These are phyloP conservation scores for Vicugna pacos DNA, from an alignment of 2,113 vertebrate species.

Conservation along the genomic window DNA sequence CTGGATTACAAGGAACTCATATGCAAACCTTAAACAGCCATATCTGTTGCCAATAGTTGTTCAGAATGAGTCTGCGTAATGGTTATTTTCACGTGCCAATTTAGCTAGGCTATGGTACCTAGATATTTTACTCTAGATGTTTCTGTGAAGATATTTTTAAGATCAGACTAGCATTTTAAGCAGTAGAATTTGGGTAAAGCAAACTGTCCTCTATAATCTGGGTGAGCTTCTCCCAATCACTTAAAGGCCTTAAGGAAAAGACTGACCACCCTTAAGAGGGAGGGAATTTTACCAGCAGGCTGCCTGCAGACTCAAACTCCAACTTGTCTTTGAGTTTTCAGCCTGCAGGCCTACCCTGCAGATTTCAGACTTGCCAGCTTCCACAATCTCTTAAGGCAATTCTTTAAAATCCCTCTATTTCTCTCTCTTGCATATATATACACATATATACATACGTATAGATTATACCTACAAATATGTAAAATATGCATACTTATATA, in stretches of 20 bases:
- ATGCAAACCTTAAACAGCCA: background rate
- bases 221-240: background rate
- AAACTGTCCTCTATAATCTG: background rate
- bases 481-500: background rate
- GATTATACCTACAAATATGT: too few relatives aligned
- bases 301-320: background rate
- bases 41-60: background rate
- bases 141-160: background rate
- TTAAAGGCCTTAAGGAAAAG: background rate
- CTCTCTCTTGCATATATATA: background rate
- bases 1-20: background rate
- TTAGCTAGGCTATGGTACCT: background rate
- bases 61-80: background rate
- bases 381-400: background rate
- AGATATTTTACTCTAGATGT: background rate
- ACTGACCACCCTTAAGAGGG: background rate
- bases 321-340: background rate
- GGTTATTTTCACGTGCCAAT: background rate
- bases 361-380: background rate
- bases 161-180: background rate
- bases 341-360: background rate
- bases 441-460: background rate
- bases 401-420: background rate
- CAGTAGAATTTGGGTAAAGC: background rate
- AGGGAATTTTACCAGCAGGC: background rate